A percentile compares a stretch with the other conserved stretches of the same genome.
Evolutionary conservation across 2,797 vertebrate species (phyloP).

Genomic region (Taenioides sp.): DNA sequence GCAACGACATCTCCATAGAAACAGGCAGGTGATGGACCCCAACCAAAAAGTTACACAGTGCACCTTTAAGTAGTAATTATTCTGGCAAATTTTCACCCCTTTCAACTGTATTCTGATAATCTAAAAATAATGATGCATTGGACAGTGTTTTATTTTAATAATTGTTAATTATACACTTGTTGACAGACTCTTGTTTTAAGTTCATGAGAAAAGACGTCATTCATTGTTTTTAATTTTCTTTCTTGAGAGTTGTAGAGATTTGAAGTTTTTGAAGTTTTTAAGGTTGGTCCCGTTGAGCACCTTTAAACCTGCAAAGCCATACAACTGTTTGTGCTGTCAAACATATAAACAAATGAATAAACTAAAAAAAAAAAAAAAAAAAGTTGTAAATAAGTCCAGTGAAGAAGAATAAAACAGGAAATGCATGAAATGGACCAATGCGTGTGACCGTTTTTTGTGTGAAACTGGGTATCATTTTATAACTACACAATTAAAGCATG

Average conservation of each 20-base stretch:
- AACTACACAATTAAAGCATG: no score
- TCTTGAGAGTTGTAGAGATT: not conserved
- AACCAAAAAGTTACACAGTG: no score
- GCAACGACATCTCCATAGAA: no score
- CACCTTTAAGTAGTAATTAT: no score
- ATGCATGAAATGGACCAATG: constrained; percentile 29
- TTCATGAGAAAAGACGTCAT: not conserved
- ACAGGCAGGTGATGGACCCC: no score
- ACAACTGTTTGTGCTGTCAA: constrained; percentile 11
- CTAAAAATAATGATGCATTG: no score
- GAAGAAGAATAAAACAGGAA: constrained; percentile 44
- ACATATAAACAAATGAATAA: constrained; percentile 2
- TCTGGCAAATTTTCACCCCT: no score
- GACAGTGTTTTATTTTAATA: no score
- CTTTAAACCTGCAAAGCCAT: constrained; percentile 53
- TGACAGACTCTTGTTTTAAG: not conserved
- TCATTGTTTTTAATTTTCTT: not conserved
- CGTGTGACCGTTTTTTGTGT: not conserved
- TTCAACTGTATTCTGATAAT: no score
- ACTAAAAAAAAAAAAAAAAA: not conserved
- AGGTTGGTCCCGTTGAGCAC: constrained; percentile 23
- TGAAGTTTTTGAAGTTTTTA: not conserved
- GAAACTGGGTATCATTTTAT: no score
- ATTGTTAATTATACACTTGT: no score
- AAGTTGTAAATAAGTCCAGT: constrained; percentile 15